phyloP scores from a whole-genome alignment of 2,797 vertebrate genomes.

The Rhinoraja longicauda region DNA sequence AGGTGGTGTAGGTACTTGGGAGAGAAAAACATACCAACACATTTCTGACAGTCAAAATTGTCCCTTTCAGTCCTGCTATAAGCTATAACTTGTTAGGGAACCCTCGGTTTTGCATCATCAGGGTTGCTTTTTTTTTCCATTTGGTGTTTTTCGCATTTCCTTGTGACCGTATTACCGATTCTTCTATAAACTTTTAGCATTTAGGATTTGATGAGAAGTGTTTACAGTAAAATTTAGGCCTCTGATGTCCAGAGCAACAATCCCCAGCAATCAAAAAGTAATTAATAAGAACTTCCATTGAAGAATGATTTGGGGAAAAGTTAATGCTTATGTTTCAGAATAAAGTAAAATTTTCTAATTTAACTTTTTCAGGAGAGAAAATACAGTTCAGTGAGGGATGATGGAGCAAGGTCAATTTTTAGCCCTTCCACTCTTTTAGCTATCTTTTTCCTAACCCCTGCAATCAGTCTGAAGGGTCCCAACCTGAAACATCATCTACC shows the following conservation, averaged over 20 bases:
- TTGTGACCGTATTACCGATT: not conserved
- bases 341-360: not conserved
- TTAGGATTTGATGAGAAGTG: too few species aligned
- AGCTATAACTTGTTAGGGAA: not conserved
- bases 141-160: not conserved
- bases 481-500: too few species aligned
- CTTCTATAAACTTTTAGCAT: not conserved
- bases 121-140: not conserved
- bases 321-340: not conserved
- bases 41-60: not conserved
- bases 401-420: too few species aligned
- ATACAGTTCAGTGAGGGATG: too few species aligned
- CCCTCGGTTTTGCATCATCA: not conserved
- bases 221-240: too few species aligned
- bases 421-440: too few species aligned
- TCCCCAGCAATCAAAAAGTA: too few species aligned
- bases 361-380: too few species aligned
- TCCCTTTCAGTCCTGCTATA: not conserved
- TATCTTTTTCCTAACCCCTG: too few species aligned
- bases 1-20: not conserved
- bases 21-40: not conserved
- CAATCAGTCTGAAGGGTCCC: too few species aligned
- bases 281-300: not conserved
- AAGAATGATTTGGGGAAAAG: not conserved
- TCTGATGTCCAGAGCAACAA: too few species aligned